Evolutionary conservation across 1,140 invertebrate genomes (phyloP).

Genomic region (Mercenaria mercenaria): DNA sequence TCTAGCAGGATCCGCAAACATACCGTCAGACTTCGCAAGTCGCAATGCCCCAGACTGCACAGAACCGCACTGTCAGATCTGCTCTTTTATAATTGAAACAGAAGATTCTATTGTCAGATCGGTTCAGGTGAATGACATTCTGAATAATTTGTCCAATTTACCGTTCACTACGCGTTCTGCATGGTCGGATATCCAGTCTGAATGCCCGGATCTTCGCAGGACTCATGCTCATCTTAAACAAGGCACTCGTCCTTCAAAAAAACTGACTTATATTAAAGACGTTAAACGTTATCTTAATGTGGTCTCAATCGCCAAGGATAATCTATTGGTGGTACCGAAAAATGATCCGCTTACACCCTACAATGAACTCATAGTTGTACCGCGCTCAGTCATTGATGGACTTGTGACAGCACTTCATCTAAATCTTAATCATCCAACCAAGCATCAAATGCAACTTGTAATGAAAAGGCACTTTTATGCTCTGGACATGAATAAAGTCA

Average conservation of each 20-base stretch:
- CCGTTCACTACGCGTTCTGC: constrained; percentile 61
- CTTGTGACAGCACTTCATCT: constrained; percentile 70
- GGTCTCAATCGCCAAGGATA: constrained; percentile 69
- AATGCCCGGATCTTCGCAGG: constrained; percentile 69
- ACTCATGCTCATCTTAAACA: constrained; percentile 67
- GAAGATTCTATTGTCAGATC: constrained; percentile 44
- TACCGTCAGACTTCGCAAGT: constrained; percentile 26
- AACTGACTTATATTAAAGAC: constrained; percentile 66
- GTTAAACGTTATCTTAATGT: constrained; percentile 66
- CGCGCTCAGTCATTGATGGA: constrained; percentile 61
- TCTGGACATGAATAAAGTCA: constrained; percentile 63
- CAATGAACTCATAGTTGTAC: constrained; percentile 70
- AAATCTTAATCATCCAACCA: constrained; percentile 68
- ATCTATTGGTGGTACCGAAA: constrained; percentile 59
- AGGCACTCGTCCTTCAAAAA: constrained; percentile 70
- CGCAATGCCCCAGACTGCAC: constrained; percentile 23
- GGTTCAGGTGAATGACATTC: background rate
- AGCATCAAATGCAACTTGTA: constrained; percentile 63
- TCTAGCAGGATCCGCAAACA: constrained; percentile 18
- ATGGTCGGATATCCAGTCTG: constrained; percentile 56
- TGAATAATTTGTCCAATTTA: background rate
- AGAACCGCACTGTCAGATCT: constrained; percentile 52
- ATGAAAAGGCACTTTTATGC: constrained; percentile 67
- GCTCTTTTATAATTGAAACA: background rate
- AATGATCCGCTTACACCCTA: constrained; percentile 2